These are phyloP conservation scores for Apogon talboti DNA, from an alignment of 2,797 vertebrate species.

Conservation along the genomic window DNA sequence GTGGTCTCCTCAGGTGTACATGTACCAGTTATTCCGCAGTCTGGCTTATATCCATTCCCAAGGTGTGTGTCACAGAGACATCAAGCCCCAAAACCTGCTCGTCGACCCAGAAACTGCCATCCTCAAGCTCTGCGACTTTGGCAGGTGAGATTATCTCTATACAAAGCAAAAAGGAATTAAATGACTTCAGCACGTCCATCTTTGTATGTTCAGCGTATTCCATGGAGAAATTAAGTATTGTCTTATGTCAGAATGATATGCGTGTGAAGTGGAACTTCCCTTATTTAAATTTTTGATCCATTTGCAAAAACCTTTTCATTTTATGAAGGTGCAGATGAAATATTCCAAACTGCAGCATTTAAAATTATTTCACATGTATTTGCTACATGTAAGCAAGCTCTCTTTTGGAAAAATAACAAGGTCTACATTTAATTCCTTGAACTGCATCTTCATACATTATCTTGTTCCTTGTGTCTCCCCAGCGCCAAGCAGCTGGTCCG, in stretches of 20 bases:
- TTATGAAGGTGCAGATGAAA: too few relatives aligned
- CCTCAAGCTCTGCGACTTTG: conserved; percentile 93
- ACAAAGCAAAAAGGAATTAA: too few relatives aligned
- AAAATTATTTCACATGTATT: too few relatives aligned
- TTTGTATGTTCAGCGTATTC: background rate
- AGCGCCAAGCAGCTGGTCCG: conserved; percentile 93
- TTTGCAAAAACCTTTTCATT: too few relatives aligned
- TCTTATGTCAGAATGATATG: too few relatives aligned
- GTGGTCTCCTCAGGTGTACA: conserved; percentile 84
- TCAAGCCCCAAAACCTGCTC: conserved; percentile 93
- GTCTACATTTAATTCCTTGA: background rate
- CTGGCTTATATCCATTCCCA: conserved; percentile 95
- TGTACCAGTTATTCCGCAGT: conserved; percentile 93
- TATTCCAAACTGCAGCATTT: too few relatives aligned
- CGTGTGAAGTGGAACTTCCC: too few relatives aligned
- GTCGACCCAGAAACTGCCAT: conserved; percentile 93
- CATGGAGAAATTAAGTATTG: too few relatives aligned
- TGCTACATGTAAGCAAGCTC: too few relatives aligned
- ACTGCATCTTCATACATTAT: background rate
- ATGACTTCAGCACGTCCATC: background rate
- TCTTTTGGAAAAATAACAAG: too few relatives aligned
- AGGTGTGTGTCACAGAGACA: conserved; percentile 93
- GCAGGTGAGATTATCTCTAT: conserved; percentile 83
- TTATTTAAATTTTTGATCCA: too few relatives aligned
- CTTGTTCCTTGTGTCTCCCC: conserved; percentile 26